These are phyloP conservation scores for Glaucomys volans DNA, from an alignment of 2,113 vertebrate genomes.

Conservation along the genomic window DNA sequence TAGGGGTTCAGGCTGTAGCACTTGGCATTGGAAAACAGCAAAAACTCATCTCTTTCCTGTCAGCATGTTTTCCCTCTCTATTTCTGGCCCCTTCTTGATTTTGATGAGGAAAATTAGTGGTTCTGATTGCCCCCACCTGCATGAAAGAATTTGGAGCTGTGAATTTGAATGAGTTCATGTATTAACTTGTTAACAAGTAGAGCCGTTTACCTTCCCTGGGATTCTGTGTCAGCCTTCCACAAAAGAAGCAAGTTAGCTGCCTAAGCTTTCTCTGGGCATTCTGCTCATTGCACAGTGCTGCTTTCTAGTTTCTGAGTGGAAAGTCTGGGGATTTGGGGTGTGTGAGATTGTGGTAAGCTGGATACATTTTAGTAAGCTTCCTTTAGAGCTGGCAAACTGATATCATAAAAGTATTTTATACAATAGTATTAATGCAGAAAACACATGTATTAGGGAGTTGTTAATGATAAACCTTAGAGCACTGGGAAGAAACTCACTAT, in stretches of 20 bases:
- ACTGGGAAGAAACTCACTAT: conserved; percentile 42
- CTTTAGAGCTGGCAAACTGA: conserved; percentile 45
- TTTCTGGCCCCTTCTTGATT: background rate
- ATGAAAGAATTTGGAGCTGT: background rate
- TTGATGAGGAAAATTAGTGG: background rate
- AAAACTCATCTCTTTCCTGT: background rate
- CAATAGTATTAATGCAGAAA: conserved; percentile 33
- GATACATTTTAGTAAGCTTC: conserved; percentile 64
- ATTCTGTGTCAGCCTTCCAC: background rate
- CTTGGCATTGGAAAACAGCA: background rate
- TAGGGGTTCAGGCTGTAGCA: background rate
- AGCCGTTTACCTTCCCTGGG: background rate
- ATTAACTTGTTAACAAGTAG: background rate
- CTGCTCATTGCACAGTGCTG: background rate
- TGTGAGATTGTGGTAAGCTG: conserved; percentile 47
- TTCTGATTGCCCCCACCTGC: background rate
- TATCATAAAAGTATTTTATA: conserved; percentile 43
- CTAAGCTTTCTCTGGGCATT: background rate
- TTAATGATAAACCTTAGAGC: conserved; percentile 57
- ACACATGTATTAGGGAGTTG: background rate
- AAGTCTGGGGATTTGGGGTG: background rate
- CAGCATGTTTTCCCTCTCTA: background rate
- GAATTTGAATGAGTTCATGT: background rate
- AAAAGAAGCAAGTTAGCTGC: background rate
- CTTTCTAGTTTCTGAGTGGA: conserved; percentile 29